Conservation (phyloP, 1,140 invertebrate genomes). For the Mactra quadrangularis region DNA sequence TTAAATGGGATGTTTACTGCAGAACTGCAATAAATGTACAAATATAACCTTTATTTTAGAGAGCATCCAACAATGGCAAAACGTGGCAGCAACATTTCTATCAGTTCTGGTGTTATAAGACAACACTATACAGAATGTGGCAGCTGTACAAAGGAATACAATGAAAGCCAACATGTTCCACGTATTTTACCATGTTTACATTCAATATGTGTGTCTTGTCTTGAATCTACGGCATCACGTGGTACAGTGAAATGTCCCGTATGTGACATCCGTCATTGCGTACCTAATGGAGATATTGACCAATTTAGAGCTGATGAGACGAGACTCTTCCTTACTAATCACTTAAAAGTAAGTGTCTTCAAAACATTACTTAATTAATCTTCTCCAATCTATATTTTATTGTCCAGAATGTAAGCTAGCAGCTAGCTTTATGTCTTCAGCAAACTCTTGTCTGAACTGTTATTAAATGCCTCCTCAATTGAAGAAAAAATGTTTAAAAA, state of each 20-base stretch:
- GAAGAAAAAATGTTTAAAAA: too few species aligned
- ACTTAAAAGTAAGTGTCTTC: constrained; percentile 17
- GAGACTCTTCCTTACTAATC: constrained; percentile 39
- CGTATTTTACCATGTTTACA: constrained; percentile 59
- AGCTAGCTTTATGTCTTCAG: not conserved
- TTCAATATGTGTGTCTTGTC: constrained; percentile 43
- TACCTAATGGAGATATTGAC: constrained; percentile 53
- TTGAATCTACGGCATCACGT: constrained; percentile 54
- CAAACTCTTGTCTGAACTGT: not conserved
- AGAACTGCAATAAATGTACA: too few species aligned
- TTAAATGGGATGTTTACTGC: too few species aligned
- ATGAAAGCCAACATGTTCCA: constrained; percentile 32
- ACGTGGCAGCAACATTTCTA: constrained; percentile 9
- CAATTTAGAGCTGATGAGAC: constrained; percentile 54
- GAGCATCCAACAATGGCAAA: not conserved
- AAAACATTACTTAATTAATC: not conserved
- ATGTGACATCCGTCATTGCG: constrained; percentile 55
- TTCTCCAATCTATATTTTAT: not conserved
- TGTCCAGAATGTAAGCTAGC: not conserved
- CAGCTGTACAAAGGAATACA: constrained; percentile 39
- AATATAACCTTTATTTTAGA: too few species aligned
- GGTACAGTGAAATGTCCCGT: constrained; percentile 52
- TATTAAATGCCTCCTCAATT: not conserved
- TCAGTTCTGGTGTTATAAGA: constrained; percentile 26
- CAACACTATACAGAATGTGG: constrained; percentile 57